Percentiles rank a stretch among this genome's conserved stretches.
Evolutionary conservation across 2,888 invertebrate species (phyloP).

Genomic region (Dermolepida albohirtum): DNA sequence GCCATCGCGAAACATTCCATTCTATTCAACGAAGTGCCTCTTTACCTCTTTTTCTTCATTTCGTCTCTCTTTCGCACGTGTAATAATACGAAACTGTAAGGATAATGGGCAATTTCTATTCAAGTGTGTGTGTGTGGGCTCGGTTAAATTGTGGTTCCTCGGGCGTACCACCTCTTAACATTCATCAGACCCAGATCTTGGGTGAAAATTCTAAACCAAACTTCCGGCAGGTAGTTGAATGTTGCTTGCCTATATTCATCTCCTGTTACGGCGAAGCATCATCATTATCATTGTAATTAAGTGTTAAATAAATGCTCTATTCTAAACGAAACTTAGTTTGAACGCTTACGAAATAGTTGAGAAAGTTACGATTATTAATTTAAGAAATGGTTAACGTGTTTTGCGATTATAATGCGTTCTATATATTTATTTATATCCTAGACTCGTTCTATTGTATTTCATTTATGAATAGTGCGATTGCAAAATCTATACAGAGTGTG

Average conservation of each 20-base stretch:
- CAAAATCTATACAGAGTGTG: too few relatives aligned
- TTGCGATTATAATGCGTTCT: too few relatives aligned
- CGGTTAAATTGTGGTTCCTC: neutral
- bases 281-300: constrained; percentile 13
- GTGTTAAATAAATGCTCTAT: constrained; percentile 16
- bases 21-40: constrained; percentile 23
- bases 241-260: constrained; percentile 10
- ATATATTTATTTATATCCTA: too few relatives aligned
- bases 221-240: constrained; percentile 14
- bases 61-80: constrained; percentile 1
- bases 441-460: too few relatives aligned
- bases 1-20: constrained; percentile 35
- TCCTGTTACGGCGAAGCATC: neutral
- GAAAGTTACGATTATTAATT: too few relatives aligned
- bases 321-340: neutral
- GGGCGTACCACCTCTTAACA: neutral
- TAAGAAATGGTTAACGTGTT: too few relatives aligned
- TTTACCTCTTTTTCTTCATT: constrained; percentile 19
- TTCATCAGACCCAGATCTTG: neutral
- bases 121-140: constrained; percentile 1
- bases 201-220: neutral
- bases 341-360: too few relatives aligned
- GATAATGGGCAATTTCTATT: constrained; percentile 15
- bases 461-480: too few relatives aligned
- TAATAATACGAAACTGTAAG: constrained; percentile 14